A percentile compares a stretch with the other conserved stretches of the same genome.
Conservation (phyloP, 2,113 vertebrate species). For the Hyaena hyaena region DNA sequence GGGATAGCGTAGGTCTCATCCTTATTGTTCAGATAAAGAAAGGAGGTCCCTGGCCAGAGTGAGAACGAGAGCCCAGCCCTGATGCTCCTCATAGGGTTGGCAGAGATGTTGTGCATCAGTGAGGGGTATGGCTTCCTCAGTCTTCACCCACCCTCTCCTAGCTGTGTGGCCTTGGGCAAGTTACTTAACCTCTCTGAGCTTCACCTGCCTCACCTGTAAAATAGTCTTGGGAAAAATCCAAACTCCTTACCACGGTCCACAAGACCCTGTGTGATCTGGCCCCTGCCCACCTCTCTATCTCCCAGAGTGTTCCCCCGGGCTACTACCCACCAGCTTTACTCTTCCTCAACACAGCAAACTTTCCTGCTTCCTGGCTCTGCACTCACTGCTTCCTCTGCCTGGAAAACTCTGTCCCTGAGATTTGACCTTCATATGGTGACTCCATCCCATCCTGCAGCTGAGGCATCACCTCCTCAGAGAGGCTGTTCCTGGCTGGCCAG, state of each 20-base stretch:
- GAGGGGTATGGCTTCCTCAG: not conserved
- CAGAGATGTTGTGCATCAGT: not conserved
- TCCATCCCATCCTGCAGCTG: not conserved
- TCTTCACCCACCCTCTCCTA: not conserved
- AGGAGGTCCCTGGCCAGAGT: not conserved
- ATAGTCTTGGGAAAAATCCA: not conserved
- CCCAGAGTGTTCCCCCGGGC: not conserved
- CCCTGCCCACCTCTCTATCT: not conserved
- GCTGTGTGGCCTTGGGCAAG: not conserved
- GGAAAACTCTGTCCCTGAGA: not conserved
- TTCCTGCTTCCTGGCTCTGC: not conserved
- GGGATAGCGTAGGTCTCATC: rapidly evolving
- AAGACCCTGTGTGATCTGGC: not conserved
- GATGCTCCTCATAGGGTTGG: not conserved
- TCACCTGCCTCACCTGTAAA: not conserved
- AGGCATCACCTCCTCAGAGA: not conserved
- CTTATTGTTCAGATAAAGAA: not conserved
- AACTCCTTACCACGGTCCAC: not conserved
- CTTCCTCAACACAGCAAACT: not conserved
- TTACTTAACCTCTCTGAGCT: not conserved
- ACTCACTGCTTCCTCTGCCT: no score
- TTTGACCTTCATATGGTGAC: not conserved
- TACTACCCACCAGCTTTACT: not conserved
- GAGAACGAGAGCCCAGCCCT: not conserved
- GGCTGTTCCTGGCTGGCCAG: not conserved